Conservation (phyloP, 2,113 vertebrate species). For the Saimiri boliviensis region DNA sequence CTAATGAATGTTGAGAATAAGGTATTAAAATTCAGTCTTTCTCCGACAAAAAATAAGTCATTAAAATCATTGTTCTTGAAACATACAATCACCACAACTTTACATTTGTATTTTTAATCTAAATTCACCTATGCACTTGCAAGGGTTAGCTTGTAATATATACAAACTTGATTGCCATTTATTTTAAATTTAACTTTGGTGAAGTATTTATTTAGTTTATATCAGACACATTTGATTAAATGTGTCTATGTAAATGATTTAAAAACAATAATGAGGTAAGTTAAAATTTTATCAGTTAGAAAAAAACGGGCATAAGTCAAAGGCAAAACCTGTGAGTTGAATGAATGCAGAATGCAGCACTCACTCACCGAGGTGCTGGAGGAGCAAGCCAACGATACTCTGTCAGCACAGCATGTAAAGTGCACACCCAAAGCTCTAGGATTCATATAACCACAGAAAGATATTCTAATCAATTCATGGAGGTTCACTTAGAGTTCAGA, state of each 20-base stretch:
- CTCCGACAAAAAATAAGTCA: not conserved
- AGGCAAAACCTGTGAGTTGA: slow-evolving; percentile 75
- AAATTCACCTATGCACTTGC: not conserved
- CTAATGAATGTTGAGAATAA: slow-evolving; percentile 68
- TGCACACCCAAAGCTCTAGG: slow-evolving; percentile 54
- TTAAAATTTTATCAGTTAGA: slow-evolving; percentile 79
- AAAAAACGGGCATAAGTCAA: slow-evolving; percentile 81
- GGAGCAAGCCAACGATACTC: slow-evolving; percentile 64
- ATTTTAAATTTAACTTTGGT: slow-evolving; percentile 75
- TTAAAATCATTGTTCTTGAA: slow-evolving; percentile 25
- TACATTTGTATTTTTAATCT: not conserved
- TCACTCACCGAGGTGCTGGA: slow-evolving; percentile 58
- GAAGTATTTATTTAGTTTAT: slow-evolving; percentile 67
- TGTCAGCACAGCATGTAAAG: slow-evolving; percentile 68
- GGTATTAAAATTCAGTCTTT: not conserved
- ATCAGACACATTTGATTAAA: slow-evolving; percentile 51
- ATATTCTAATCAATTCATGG: slow-evolving; percentile 32
- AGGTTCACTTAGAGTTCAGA: slow-evolving; percentile 70
- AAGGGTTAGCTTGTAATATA: slow-evolving; percentile 62
- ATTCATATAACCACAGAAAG: slow-evolving; percentile 63
- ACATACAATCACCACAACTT: slow-evolving; percentile 65
- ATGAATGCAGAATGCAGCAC: slow-evolving; percentile 40
- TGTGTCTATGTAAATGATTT: slow-evolving; percentile 70
- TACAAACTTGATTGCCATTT: slow-evolving; percentile 81
- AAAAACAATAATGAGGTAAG: slow-evolving; percentile 77